Base-by-base conservation (phyloP, 2,113 vertebrate genomes). In the Macquaria australasica region DNA sequence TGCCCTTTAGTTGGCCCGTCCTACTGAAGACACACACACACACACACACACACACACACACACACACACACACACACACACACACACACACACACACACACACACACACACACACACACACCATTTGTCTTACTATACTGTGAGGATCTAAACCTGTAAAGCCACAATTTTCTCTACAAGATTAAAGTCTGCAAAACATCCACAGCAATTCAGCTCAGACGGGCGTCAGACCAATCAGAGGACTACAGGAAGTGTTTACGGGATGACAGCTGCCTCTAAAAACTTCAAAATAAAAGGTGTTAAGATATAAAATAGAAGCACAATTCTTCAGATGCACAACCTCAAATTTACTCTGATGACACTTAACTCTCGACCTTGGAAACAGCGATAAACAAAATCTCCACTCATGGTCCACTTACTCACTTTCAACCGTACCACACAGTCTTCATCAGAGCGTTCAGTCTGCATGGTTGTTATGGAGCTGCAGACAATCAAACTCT, bases 1-100 rank as follows among this genome's bases (percentile, higher is more conserved):
- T 63, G 88, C 75, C 87, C 86, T 92, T 85, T 87, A 82, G 69
- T 28, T 68, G 71, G 67, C 64, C 73, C 28, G 43, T 60, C 55
- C 53, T 31, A 25, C 64, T 64, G 53, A 48, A 78, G 3, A 78
- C n/a, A 41, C 77, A 62, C 63, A 56, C 6, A 34, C 66, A 34
- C 34, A 34, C 34, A 34, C 34, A 34, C 34, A 34, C 34, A 34
- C 34, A 34, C 34, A 34, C 34, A 6, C 28, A 77, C 62, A 45
- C 2, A 5, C 10, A 72, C 2, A 66, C 20, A 43, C 74, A 76
- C 66, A 72, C 2, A 66, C 20, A 43, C 74, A 76, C 66, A 78
- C n/a, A 41, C 77, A 62, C 63, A 56, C 6, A 34, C 66, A 34
- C 34, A 34, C 34, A 34, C 34, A 34, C 34, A 34, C 34, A 34